Conservation (phyloP, 2,113 vertebrate genomes). For the Apodemus sylvaticus region DNA sequence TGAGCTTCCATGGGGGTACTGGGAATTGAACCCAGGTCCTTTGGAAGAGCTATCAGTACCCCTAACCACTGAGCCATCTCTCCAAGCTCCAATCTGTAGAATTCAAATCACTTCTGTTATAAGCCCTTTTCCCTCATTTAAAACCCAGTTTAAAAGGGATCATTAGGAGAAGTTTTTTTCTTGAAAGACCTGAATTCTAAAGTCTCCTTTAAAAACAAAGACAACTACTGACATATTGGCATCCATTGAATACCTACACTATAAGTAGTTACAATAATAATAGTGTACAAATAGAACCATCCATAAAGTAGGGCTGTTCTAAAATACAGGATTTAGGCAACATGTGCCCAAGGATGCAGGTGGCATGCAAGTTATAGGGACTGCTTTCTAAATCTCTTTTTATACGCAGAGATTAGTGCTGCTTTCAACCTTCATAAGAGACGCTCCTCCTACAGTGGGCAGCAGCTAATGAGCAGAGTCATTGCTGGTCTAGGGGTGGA, state of each 20-base stretch:
- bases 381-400: background rate
- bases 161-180: background rate
- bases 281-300: constrained; percentile 34
- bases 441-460: background rate
- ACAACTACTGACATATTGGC: constrained; percentile 21
- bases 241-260: background rate
- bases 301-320: background rate
- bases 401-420: too few species aligned
- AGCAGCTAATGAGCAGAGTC: background rate
- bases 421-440: background rate
- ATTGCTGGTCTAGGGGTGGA: background rate
- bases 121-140: background rate
- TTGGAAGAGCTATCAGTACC: too few species aligned
- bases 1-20: too few species aligned
- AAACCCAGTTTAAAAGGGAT: constrained; percentile 40
- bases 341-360: background rate
- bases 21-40: too few species aligned
- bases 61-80: too few species aligned
- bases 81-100: background rate
- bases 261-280: background rate
- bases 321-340: background rate
- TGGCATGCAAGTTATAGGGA: background rate
- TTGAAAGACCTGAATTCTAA: constrained; percentile 13
- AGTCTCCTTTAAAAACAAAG: constrained; percentile 54
- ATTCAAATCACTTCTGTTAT: background rate